Percentiles rank a stretch among this genome's conserved stretches.
Evolutionary conservation across 2,888 invertebrate species (phyloP).

Genomic region (Lepidochrysops patricia): DNA sequence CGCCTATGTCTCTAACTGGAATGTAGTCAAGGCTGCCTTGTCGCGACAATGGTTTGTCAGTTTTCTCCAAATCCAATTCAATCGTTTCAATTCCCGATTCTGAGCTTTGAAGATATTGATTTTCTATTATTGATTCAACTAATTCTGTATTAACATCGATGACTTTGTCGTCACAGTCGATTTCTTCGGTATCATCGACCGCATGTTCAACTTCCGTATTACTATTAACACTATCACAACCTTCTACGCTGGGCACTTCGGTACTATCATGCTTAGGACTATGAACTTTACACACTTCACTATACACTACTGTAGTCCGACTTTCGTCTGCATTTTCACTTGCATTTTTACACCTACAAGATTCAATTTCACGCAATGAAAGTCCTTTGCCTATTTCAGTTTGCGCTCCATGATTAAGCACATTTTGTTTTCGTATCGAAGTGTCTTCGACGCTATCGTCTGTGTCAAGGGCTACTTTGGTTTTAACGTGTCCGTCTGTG

Average conservation of each 20-base stretch:
- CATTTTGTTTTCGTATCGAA: conserved; percentile 38
- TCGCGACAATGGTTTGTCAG: conserved; percentile 51
- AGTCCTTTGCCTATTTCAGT: conserved; percentile 64
- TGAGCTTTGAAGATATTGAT: conserved; percentile 49
- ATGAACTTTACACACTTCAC: conserved; percentile 78
- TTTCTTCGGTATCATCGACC: conserved; percentile 37
- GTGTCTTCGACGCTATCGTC: conserved; percentile 38
- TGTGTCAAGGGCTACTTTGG: conserved; percentile 30
- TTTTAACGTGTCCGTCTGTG: conserved; percentile 31
- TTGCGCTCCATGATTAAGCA: conserved; percentile 61
- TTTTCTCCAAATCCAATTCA: conserved; percentile 41
- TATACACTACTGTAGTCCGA: conserved; percentile 69
- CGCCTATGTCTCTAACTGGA: conserved; percentile 66
- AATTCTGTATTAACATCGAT: conserved; percentile 40
- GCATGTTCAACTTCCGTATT: conserved; percentile 41
- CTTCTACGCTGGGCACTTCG: conserved; percentile 41
- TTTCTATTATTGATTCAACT: conserved; percentile 49
- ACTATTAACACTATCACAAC: conserved; percentile 52
- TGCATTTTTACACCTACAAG: conserved; percentile 46
- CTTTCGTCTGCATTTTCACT: conserved; percentile 33
- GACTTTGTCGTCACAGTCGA: conserved; percentile 31
- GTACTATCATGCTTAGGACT: conserved; percentile 54
- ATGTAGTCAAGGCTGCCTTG: conserved; percentile 67
- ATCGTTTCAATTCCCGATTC: conserved; percentile 56
- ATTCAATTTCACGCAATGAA: conserved; percentile 57